phyloP scores from a whole-genome alignment of 2,888 invertebrate species.

The Leptopilina drosophilae region DNA sequence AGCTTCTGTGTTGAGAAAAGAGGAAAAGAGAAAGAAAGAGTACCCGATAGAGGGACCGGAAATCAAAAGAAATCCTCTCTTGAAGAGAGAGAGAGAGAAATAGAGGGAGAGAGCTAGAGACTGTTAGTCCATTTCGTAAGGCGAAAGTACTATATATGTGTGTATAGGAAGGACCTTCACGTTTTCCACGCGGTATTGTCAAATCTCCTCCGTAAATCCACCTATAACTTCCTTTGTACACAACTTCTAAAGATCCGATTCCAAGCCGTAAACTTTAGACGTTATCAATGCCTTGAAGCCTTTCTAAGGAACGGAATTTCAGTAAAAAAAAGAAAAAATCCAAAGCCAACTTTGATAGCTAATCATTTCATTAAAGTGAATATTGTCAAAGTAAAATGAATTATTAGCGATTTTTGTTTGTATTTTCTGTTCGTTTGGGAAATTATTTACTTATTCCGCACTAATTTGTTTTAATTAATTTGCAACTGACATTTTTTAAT shows the following conservation, averaged over 20 bases:
- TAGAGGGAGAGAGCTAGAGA: slow-evolving; percentile 40
- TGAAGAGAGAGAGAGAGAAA: slow-evolving; percentile 47
- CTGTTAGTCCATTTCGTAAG: slow-evolving; percentile 58
- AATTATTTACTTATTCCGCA: too few relatives aligned
- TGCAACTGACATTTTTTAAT: too few relatives aligned
- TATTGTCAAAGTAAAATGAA: too few relatives aligned
- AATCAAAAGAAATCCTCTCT: slow-evolving; percentile 67
- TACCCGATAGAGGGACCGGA: slow-evolving; percentile 60
- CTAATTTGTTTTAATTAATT: too few relatives aligned
- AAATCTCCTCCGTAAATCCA: slow-evolving; percentile 34
- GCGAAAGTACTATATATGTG: slow-evolving; percentile 43
- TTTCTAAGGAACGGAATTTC: background rate
- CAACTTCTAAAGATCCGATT: slow-evolving; percentile 27
- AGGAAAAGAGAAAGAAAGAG: background rate
- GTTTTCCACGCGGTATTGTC: slow-evolving; percentile 62
- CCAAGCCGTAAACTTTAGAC: background rate
- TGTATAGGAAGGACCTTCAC: slow-evolving; percentile 53
- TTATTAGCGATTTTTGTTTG: too few relatives aligned
- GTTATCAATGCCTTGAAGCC: background rate
- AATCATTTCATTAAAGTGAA: too few relatives aligned
- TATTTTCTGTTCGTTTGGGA: too few relatives aligned
- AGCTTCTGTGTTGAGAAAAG: slow-evolving; percentile 10
- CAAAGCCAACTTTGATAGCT: background rate
- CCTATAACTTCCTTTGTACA: slow-evolving; percentile 40
- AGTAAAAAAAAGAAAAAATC: background rate